Evolutionary conservation across 1,140 invertebrate genomes (phyloP), one percentile per base, ranked within the genome.

Genomic region (Apis laboriosa): DNA sequence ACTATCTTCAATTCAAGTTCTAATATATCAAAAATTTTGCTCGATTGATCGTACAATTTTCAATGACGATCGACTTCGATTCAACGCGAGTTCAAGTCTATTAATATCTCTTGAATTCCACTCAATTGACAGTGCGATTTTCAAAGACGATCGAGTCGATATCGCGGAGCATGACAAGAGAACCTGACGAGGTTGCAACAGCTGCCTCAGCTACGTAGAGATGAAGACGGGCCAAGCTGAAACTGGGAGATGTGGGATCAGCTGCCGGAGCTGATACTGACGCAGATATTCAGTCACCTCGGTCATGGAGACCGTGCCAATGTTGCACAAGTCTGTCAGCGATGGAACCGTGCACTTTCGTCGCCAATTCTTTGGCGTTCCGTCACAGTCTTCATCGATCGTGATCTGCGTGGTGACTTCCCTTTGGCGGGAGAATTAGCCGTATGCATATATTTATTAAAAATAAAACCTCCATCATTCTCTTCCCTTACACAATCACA

Each of bases 181-280:
- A 68, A 75, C 21, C 24, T 60, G 49, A 71, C 76, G 58, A 70
- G 64, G 58, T 80, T 72, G 60, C 53, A 55, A 77, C 80, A 77
- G 56, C 76, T 67, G 60, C 77, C 70, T 74, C 61, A 74, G 71
- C 72, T 60, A 79, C 71, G 79, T 74, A 88, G 89, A 89, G 82
- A 91, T 92, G 91, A 91, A 83, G 90, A 90, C 85, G 89, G 56
- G 84, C 53, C 84, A 90, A 89, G 85, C 68, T 85, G 85, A 86
- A 82, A 85, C 83, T 74, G 86, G 89, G 92, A 91, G 82, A 94
- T 93, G 93, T 94, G 94, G 94, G 91, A 93, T 89, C 93, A 92
- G 89, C 90, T 94, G 83, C 94, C 94, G 80, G 93, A 93, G 90
- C 92, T 94, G 90, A 92, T 94, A 92, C 79, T 94, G 84, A 94